phyloP scores from a whole-genome alignment of 2,888 invertebrate genomes.

The Chrysolina haemoptera region DNA sequence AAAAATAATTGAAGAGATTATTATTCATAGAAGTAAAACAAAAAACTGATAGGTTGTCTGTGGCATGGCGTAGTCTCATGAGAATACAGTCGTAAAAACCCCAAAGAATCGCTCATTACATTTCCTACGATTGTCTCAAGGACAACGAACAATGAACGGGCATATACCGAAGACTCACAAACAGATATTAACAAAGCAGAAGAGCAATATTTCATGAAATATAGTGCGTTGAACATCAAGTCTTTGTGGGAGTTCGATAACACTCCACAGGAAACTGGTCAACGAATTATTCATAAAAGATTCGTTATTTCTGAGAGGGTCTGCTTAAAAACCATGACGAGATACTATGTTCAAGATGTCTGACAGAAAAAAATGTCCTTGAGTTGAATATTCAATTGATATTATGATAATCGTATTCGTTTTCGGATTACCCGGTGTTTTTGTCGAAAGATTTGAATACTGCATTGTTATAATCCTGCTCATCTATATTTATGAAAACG shows the following conservation, averaged over 20 bases:
- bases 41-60: neutral
- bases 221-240: neutral
- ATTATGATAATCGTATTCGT: neutral
- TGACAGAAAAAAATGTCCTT: neutral
- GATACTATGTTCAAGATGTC: neutral
- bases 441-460: neutral
- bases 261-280: constrained; percentile 16
- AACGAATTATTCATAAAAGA: constrained; percentile 12
- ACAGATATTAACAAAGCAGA: constrained; percentile 7
- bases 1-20: neutral
- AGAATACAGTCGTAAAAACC: constrained; percentile 5
- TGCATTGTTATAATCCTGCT: neutral
- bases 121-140: constrained; percentile 21
- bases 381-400: neutral
- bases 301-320: neutral
- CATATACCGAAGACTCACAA: constrained; percentile 2
- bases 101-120: constrained; percentile 12
- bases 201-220: constrained; percentile 7
- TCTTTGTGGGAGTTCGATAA: constrained; percentile 14
- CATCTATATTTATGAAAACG: too few species aligned
- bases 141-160: constrained; percentile 10
- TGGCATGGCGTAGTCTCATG: constrained; percentile 3
- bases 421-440: neutral
- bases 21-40: constrained; percentile 13
- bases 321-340: neutral